Base-by-base conservation (phyloP, 2,113 vertebrate species). In the Pungitius pungitius region DNA sequence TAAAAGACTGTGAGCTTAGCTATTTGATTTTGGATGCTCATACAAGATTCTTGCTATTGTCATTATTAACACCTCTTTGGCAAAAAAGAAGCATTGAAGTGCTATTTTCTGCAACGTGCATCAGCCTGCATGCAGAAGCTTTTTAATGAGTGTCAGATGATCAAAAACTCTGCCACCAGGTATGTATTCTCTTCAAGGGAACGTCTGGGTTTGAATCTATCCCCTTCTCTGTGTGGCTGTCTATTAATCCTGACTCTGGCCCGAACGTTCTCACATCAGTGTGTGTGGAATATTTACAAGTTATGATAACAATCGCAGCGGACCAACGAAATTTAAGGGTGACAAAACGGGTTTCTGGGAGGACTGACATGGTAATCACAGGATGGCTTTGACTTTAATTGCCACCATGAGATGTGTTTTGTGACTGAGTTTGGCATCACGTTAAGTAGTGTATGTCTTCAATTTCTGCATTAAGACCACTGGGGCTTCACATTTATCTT, bases 71-170 rank as follows among this genome's bases (percentile, higher is more conserved):
- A 43, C 27, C 39, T 66, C 14, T 37, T 55, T 52, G n/a, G 60
- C 27, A 42, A 1, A 39, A 47, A 59, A 42, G 64, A 40, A 17
- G 33, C 39, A 13, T 39, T 73, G 51, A 54, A 70, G 54, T 33
- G 33, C 58, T 45, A 78, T 10, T 84, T 26, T 26, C 51, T 61
- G 64, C 40, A 69, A 65, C 56, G 57, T 26, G n/a, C 42, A 56
- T 22, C 11, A 43, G 42, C 42, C 13, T 26, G 51, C 57, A 51
- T 78, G 73, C 72, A 55, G 17, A 79, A n/a, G 69, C 57, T 71
- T 82, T 80, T 84, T 86, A 83, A 85, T 49, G 35, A 76, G 59
- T 83, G 76, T 78, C 77, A 84, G 65, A 70, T 17, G 39, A 83
- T 87, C 60, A 75, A 61, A 78, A 63, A 39, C 67, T 40, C 22